These are phyloP conservation scores for Drosophila niveifrons DNA, from an alignment of 2,888 invertebrate species.

Conservation along the genomic window DNA sequence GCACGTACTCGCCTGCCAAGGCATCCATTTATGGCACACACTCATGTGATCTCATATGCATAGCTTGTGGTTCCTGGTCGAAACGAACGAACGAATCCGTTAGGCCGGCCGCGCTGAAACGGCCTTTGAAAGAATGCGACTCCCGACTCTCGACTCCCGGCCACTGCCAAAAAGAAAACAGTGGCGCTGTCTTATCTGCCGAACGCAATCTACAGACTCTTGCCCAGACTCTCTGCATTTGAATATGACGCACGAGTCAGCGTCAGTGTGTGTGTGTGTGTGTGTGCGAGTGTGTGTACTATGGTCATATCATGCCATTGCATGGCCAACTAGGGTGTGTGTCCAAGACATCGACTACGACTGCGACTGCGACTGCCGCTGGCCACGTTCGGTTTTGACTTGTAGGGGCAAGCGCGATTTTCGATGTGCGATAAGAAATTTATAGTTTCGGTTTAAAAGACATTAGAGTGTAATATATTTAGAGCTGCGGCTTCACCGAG, in stretches of 20 bases:
- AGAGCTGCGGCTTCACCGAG: constrained; percentile 48
- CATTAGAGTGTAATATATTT: constrained; percentile 81
- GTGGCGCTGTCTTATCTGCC: constrained; percentile 76
- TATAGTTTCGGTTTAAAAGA: constrained; percentile 81
- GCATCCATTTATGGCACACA: constrained; percentile 68
- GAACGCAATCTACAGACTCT: constrained; percentile 74
- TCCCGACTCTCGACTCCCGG: background rate
- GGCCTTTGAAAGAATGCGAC: constrained; percentile 78
- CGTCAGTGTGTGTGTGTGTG: constrained; percentile 2
- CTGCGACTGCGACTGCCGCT: constrained; percentile 46
- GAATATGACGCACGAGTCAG: constrained; percentile 80
- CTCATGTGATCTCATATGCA: background rate
- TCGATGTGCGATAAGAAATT: constrained; percentile 80
- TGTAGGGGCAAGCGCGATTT: constrained; percentile 78
- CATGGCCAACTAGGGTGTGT: constrained; percentile 78
- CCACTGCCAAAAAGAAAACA: constrained; percentile 54
- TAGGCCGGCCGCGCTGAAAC: constrained; percentile 55
- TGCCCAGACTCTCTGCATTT: constrained; percentile 63
- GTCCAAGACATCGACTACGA: constrained; percentile 42
- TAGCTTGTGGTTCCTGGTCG: constrained; percentile 62
- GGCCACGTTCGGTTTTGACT: constrained; percentile 69
- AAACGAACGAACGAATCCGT: constrained; percentile 54
- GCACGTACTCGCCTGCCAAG: constrained; percentile 22
- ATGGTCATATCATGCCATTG: constrained; percentile 21
- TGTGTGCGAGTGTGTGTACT: constrained; percentile 38